Conservation (phyloP, 2,797 vertebrate genomes). For the Sciaenops ocellatus region DNA sequence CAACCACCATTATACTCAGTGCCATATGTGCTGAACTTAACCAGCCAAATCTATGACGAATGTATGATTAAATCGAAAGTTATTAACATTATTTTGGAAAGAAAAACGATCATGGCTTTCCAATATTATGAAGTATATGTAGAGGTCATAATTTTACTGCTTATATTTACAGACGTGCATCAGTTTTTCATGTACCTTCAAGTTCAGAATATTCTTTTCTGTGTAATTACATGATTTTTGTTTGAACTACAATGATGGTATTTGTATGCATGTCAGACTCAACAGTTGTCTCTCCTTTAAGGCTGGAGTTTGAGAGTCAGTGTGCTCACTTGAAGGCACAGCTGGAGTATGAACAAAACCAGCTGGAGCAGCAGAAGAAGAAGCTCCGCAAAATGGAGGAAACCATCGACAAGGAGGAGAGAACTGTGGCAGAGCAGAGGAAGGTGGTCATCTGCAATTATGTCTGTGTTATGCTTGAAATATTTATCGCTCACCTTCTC, state of each 20-base stretch:
- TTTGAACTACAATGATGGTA: background rate
- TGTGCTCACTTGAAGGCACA: conserved; percentile 85
- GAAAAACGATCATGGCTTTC: background rate
- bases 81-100: background rate
- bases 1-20: background rate
- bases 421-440: conserved; percentile 72
- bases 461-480: background rate
- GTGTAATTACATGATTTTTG: background rate
- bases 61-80: background rate
- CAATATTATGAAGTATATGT: background rate
- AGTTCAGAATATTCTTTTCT: background rate
- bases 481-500: background rate
- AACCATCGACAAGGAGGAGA: conserved; percentile 80
- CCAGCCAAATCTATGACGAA: background rate
- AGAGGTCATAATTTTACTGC: background rate
- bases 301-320: conserved; percentile 94
- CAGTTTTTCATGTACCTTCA: background rate
- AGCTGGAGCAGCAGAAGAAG: conserved; percentile 84
- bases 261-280: background rate
- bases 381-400: conserved; percentile 81
- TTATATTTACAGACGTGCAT: background rate
- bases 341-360: conserved; percentile 88
- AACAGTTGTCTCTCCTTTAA: conserved; percentile 58
- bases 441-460: conserved; percentile 81
- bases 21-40: background rate